These are phyloP conservation scores for Apus apus DNA, from an alignment of 2,113 vertebrate species.

Conservation along the genomic window DNA sequence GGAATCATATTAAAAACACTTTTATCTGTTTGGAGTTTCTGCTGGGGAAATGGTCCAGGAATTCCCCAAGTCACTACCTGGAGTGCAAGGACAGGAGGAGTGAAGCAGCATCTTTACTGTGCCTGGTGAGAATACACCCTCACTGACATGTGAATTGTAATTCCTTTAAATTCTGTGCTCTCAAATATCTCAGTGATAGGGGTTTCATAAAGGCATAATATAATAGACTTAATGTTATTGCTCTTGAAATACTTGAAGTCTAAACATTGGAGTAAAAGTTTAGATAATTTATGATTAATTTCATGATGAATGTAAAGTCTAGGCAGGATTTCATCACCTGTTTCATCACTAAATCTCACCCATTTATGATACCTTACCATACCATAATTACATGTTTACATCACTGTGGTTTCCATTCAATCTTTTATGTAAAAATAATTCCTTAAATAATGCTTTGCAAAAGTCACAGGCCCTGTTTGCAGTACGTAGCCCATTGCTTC, in stretches of 20 bases:
- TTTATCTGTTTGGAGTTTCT: not conserved
- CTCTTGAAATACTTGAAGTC: not conserved
- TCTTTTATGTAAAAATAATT: not conserved
- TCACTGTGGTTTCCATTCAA: not conserved
- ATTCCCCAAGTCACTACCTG: not conserved
- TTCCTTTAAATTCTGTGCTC: not conserved
- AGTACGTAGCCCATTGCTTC: not conserved
- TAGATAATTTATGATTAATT: not conserved
- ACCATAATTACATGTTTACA: not conserved
- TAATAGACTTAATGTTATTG: not conserved
- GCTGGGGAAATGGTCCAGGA: not conserved
- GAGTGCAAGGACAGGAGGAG: not conserved
- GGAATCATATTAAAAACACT: not conserved
- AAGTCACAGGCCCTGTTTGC: not conserved
- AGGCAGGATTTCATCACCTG: not conserved
- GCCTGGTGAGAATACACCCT: not conserved
- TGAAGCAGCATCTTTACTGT: not conserved
- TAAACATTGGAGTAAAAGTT: not conserved
- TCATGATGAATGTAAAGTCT: not conserved
- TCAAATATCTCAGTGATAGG: not conserved
- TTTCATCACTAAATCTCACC: not conserved
- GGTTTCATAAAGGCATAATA: not conserved
- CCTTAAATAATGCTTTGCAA: not conserved
- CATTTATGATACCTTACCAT: fast-evolving
- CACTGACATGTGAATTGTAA: not conserved